Conservation (phyloP, 2,113 vertebrate genomes). For the Sialia sialis region DNA sequence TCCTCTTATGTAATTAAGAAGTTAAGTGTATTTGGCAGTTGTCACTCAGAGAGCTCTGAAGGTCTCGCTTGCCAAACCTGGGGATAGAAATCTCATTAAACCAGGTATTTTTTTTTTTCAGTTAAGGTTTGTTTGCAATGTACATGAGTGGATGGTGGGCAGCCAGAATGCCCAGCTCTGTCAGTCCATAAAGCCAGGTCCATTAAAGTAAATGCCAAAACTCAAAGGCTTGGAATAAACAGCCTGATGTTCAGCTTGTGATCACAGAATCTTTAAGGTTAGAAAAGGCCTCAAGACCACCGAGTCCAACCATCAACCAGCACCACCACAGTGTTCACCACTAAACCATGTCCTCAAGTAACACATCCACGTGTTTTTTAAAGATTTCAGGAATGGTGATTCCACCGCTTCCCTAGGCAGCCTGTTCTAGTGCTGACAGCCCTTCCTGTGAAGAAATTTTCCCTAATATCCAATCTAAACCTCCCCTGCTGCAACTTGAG, state of each 20-base stretch:
- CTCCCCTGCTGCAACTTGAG: neutral
- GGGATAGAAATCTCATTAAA: constrained; percentile 65
- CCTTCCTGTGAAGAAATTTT: neutral
- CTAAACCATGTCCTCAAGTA: neutral
- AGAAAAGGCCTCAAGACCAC: neutral
- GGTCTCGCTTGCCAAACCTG: constrained; percentile 32
- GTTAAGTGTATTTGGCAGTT: constrained; percentile 81
- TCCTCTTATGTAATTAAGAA: constrained; percentile 78
- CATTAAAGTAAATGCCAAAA: neutral
- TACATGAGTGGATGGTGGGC: neutral
- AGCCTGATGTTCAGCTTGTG: neutral
- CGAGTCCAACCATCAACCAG: neutral
- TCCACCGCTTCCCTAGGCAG: neutral
- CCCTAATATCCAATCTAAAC: neutral
- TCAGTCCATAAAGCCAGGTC: neutral
- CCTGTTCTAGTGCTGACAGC: neutral
- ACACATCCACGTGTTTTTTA: neutral
- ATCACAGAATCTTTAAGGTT: neutral
- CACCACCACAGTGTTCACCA: neutral
- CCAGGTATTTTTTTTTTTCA: neutral
- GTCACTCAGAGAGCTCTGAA: constrained; percentile 68
- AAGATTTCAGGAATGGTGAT: too few species aligned
- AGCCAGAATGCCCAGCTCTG: neutral
- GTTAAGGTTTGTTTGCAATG: neutral
- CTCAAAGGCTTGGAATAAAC: neutral